Evolutionary conservation across 1,140 invertebrate species (phyloP).

Genomic region (Scaptomyza hsui): DNA sequence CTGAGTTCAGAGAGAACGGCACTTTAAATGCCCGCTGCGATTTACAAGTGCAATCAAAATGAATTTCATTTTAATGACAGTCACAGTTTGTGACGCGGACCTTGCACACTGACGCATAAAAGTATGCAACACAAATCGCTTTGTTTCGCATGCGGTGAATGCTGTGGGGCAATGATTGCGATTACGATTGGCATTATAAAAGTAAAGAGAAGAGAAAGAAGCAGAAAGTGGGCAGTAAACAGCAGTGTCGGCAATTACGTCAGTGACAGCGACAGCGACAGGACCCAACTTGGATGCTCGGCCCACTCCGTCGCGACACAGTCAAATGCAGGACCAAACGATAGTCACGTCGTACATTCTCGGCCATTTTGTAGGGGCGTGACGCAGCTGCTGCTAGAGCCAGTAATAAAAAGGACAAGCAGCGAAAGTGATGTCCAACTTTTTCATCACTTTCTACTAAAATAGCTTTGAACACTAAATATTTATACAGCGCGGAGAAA

Average conservation of each 20-base stretch:
- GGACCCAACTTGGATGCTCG: not conserved
- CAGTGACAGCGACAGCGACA: slow-evolving; percentile 10
- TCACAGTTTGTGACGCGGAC: not conserved
- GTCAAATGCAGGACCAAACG: not conserved
- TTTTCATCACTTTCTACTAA: not conserved
- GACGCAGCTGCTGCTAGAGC: slow-evolving; percentile 11
- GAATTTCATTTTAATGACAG: slow-evolving; percentile 37
- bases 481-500: too few relatives aligned
- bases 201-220: not conserved
- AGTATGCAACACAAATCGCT: slow-evolving; percentile 36
- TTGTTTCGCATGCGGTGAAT: not conserved
- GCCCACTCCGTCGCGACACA: slow-evolving; percentile 7
- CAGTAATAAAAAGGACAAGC: slow-evolving; percentile 6
- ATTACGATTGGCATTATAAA: slow-evolving; percentile 9
- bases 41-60: slow-evolving; percentile 29
- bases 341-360: slow-evolving; percentile 17
- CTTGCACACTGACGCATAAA: slow-evolving; percentile 16
- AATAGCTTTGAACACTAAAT: not conserved
- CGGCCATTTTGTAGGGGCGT: not conserved
- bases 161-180: not conserved
- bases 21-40: slow-evolving; percentile 6
- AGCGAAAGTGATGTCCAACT: slow-evolving; percentile 39
- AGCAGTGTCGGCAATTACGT: slow-evolving; percentile 17
- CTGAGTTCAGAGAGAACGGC: slow-evolving; percentile 6
- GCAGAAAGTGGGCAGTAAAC: not conserved